Conservation (phyloP, 2,888 invertebrate species). For the Thyatira batis region DNA sequence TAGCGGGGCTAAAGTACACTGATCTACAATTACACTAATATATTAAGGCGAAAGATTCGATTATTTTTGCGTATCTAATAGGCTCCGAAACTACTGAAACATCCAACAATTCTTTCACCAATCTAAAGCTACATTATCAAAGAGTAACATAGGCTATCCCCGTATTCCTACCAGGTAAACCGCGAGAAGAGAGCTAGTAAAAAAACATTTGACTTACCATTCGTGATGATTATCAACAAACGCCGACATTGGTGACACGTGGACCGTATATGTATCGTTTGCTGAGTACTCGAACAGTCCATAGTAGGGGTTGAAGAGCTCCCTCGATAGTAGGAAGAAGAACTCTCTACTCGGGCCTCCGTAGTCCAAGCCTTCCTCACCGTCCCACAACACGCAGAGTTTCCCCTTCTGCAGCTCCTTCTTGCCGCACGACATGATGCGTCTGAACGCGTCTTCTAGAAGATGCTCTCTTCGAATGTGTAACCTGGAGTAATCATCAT, state of each 20-base stretch:
- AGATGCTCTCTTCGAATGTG: constrained; percentile 96
- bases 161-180: too few relatives aligned
- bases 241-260: constrained; percentile 96
- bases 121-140: too few relatives aligned
- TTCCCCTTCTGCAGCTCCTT: constrained; percentile 97
- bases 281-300: constrained; percentile 99
- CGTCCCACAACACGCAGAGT: constrained; percentile 95
- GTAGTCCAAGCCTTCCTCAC: constrained; percentile 98
- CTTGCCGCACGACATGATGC: constrained; percentile 97
- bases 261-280: constrained; percentile 98
- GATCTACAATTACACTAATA: too few relatives aligned
- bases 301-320: constrained; percentile 99
- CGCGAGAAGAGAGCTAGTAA: too few relatives aligned
- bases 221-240: constrained; percentile 98
- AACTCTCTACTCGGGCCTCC: constrained; percentile 99
- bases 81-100: too few relatives aligned
- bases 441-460: constrained; percentile 96
- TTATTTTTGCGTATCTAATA: too few relatives aligned
- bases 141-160: too few relatives aligned
- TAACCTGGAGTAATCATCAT: constrained; percentile 82
- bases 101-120: too few relatives aligned
- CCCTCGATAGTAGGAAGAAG: constrained; percentile 98
- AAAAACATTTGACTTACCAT: constrained; percentile 84
- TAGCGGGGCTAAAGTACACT: too few relatives aligned
- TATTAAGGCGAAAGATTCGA: too few relatives aligned